Percentiles rank a stretch among this genome's conserved stretches.
These are phyloP conservation scores for Lacanobia oleracea DNA, from an alignment of 2,888 invertebrate genomes.

Conservation along the genomic window DNA sequence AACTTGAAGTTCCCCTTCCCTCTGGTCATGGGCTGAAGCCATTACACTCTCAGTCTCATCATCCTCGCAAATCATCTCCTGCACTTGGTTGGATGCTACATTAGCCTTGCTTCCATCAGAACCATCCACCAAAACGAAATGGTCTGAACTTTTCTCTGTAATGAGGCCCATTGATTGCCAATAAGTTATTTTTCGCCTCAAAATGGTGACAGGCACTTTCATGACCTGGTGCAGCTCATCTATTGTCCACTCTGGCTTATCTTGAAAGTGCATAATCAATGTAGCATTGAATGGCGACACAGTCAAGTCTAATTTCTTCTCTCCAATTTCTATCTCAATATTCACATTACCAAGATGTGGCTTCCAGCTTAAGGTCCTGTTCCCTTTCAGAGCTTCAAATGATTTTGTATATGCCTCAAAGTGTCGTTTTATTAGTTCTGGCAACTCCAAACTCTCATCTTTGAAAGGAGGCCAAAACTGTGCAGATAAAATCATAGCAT, in stretches of 20 bases:
- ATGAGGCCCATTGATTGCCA: conserved; percentile 98
- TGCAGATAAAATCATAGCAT: conserved; percentile 98
- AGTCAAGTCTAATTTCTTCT: conserved; percentile 94
- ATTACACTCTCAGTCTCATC: conserved; percentile 98
- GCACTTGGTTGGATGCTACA: conserved; percentile 89
- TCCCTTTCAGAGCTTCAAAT: conserved; percentile 97
- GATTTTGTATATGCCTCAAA: conserved; percentile 96
- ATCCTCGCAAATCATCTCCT: conserved; percentile 95
- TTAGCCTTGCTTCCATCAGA: conserved; percentile 89
- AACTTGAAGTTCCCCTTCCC: conserved; percentile 97
- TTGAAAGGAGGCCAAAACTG: conserved; percentile 99
- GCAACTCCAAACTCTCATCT: conserved; percentile 97
- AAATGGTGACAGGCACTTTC: conserved; percentile 96
- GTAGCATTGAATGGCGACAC: conserved; percentile 98
- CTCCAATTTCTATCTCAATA: conserved; percentile 96
- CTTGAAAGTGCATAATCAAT: conserved; percentile 97
- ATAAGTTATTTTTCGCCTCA: conserved; percentile 96
- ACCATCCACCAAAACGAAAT: conserved; percentile 93
- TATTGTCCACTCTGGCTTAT: conserved; percentile 95
- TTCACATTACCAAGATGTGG: conserved; percentile 97
- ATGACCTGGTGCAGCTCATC: conserved; percentile 96
- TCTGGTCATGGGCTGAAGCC: conserved; percentile 98
- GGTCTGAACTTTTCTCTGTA: conserved; percentile 93
- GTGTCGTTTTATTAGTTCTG: conserved; percentile 94
- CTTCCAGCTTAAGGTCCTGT: conserved; percentile 98